Evolutionary conservation across 2,113 vertebrate species (phyloP).

Genomic region (Casuarius casuarius): DNA sequence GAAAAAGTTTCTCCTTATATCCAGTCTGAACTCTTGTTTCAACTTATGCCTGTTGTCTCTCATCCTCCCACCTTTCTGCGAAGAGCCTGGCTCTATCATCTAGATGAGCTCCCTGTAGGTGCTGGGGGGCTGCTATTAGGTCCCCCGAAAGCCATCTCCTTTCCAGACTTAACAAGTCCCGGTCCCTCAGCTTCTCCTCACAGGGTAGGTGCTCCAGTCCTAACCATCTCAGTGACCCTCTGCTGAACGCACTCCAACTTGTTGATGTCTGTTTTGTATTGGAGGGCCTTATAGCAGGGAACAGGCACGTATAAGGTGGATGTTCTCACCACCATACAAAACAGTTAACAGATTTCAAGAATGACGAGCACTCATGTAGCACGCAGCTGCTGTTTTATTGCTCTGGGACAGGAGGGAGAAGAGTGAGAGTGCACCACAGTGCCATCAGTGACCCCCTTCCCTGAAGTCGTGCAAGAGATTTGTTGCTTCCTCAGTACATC

Average conservation of each 20-base stretch:
- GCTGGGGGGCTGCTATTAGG: not conserved
- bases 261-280: not conserved
- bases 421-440: not conserved
- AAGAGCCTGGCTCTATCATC: not conserved
- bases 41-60: not conserved
- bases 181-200: not conserved
- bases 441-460: not conserved
- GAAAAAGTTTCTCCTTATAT: not conserved
- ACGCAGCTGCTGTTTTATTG: not conserved
- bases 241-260: not conserved
- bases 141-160: not conserved
- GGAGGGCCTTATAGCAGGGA: not conserved
- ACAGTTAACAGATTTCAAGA: not conserved
- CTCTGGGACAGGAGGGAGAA: not conserved
- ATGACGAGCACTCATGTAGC: not conserved
- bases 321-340: not conserved
- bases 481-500: not conserved
- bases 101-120: not conserved
- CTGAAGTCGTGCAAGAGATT: not conserved
- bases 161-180: not conserved
- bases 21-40: not conserved
- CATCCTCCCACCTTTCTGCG: not conserved
- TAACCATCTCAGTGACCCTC: not conserved
- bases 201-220: not conserved
- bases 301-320: not conserved